Evolutionary conservation across 2,888 invertebrate species (phyloP), one percentile per base, ranked within the genome.

Genomic region (Amblyteles armatorius): DNA sequence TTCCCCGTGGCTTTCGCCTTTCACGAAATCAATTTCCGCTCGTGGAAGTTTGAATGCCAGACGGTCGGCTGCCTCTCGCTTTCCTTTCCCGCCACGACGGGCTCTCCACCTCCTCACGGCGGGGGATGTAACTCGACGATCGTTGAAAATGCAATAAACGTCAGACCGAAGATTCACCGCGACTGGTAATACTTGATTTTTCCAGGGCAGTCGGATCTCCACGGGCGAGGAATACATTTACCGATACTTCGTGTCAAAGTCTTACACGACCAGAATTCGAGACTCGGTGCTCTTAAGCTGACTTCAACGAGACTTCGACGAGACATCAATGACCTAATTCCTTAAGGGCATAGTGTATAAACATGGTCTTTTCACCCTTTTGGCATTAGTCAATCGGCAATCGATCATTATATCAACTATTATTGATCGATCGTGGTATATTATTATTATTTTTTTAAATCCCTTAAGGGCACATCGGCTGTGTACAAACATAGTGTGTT

Each of bases 21-120:
- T 82, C 40, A 57, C 67, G 57, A 68, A 79, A 85, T 82, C 82
- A 82, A 85, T 85, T 85, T 79, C 40, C 74, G 67, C 40, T 29
- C 69, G 16, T 40, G 73, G 69, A 78, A 81, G 22, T 48, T 48
- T 36, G 55, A 63, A 40, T 63, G 50, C 48, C 16, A 50, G 50
- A 33, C 33, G 33, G 29, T 48, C 16, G 44, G 44, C 22, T 22
- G 19, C n/a, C 40, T 19, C 6, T 11, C 13, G 40, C 40, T 40
- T 67, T 36, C 40, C 22, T 57, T 22, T 13, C 3, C 11, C 26
- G 22, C 57, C 26, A 57, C 57, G 26, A 11, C 26, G 22, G 6
- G 3, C 22, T 26, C 26, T 26, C 22, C 57, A 4, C 11, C 22
- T 13, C 1, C 9, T 13, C 13, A 13, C 13, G 0, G 13, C 1